Percentiles rank a stretch among this genome's conserved stretches.
phyloP scores from a whole-genome alignment of 2,113 vertebrate genomes.

The Ictalurus punctatus region DNA sequence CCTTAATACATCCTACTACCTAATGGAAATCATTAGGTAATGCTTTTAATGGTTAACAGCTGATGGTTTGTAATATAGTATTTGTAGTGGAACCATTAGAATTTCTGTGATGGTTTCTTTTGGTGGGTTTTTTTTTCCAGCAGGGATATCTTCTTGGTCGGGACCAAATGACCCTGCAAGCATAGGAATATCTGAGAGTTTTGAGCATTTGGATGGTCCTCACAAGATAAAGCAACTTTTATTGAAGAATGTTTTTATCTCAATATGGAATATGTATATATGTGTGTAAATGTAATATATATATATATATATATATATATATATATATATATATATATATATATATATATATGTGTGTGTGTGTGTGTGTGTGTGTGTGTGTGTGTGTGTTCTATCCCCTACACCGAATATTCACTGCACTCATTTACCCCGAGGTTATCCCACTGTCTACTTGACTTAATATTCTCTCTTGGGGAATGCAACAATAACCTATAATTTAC shows the following conservation, averaged over 20 bases:
- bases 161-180: background rate
- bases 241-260: no score
- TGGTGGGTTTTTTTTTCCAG: no score
- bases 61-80: no score
- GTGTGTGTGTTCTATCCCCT: background rate
- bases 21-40: no score
- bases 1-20: no score
- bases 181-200: background rate
- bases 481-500: constrained; percentile 19
- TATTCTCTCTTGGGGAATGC: constrained; percentile 18
- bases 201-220: background rate
- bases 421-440: constrained; percentile 36
- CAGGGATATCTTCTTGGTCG: background rate
- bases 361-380: constrained; percentile 16
- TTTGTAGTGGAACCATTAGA: no score
- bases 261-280: no score
- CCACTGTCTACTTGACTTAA: constrained; percentile 8
- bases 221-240: background rate
- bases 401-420: background rate
- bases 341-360: no score
- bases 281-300: no score
- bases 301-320: no score
- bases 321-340: no score
- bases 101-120: background rate
- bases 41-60: no score